Evolutionary conservation across 2,797 vertebrate species (phyloP).

Genomic region (Eurystomus glaucurus): DNA sequence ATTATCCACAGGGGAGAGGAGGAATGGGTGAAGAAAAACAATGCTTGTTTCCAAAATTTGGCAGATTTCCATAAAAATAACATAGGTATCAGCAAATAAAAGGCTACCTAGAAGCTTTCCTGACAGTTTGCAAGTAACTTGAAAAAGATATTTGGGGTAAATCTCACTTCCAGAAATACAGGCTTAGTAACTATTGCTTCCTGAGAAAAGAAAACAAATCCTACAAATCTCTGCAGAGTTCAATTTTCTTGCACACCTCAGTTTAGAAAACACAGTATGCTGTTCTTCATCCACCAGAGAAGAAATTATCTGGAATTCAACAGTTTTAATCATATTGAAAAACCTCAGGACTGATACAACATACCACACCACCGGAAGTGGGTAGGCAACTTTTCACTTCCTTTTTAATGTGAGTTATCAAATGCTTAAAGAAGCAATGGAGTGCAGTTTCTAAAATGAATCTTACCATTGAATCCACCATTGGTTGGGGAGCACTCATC

Average conservation of each 20-base stretch:
- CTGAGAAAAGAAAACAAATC: background rate
- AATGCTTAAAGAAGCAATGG: background rate
- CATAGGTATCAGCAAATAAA: background rate
- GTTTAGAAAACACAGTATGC: background rate
- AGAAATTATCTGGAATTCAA: background rate
- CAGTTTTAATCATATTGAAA: background rate
- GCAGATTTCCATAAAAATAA: background rate
- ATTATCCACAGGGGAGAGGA: background rate
- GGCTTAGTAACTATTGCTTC: background rate
- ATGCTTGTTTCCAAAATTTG: background rate
- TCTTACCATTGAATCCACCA: background rate
- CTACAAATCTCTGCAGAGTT: background rate
- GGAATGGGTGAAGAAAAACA: background rate
- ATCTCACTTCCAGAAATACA: background rate
- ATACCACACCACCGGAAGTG: fast-evolving
- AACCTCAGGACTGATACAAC: background rate
- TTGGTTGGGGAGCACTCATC: background rate
- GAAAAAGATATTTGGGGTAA: background rate
- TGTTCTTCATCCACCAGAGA: background rate
- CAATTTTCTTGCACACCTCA: background rate
- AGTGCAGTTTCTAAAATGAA: background rate
- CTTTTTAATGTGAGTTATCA: background rate
- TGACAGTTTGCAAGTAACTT: background rate
- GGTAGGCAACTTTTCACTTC: background rate
- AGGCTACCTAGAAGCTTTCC: background rate